phyloP scores from a whole-genome alignment of 2,113 vertebrate genomes.

The Accipiter cooperii region DNA sequence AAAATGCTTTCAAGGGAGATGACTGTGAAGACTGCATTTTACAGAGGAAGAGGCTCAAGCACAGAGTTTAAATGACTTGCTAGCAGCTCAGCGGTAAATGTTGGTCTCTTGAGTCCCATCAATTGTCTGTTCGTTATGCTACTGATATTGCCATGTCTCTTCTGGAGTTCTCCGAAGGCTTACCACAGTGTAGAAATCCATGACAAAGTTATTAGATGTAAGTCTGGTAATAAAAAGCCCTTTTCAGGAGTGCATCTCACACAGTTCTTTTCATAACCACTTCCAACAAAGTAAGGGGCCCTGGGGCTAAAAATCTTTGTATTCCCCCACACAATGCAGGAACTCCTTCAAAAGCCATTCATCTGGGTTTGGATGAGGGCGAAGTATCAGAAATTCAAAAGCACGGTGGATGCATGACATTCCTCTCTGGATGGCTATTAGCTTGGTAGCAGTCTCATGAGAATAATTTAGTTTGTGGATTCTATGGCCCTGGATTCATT shows the following conservation, averaged over 20 bases:
- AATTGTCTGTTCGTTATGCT: neutral
- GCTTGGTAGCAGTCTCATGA: neutral
- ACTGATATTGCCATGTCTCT: neutral
- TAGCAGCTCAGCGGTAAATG: neutral
- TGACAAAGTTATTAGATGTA: neutral
- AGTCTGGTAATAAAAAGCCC: neutral
- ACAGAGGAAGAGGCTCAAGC: neutral
- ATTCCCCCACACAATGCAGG: neutral
- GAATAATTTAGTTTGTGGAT: neutral
- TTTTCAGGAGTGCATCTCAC: neutral
- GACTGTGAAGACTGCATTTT: neutral
- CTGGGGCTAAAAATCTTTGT: neutral
- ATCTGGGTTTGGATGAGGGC: neutral
- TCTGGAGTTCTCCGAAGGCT: neutral
- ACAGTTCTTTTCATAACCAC: neutral
- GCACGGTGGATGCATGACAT: neutral
- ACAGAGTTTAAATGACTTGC: neutral
- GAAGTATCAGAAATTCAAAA: neutral
- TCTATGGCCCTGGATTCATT: neutral
- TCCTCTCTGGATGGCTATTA: neutral
- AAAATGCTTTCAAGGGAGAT: neutral
- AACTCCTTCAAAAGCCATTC: neutral
- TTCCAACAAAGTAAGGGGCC: neutral
- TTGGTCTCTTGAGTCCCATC: neutral
- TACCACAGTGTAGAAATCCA: neutral